Evolutionary conservation across 2,797 vertebrate species (phyloP).

Genomic region (Steatocranus sp.): DNA sequence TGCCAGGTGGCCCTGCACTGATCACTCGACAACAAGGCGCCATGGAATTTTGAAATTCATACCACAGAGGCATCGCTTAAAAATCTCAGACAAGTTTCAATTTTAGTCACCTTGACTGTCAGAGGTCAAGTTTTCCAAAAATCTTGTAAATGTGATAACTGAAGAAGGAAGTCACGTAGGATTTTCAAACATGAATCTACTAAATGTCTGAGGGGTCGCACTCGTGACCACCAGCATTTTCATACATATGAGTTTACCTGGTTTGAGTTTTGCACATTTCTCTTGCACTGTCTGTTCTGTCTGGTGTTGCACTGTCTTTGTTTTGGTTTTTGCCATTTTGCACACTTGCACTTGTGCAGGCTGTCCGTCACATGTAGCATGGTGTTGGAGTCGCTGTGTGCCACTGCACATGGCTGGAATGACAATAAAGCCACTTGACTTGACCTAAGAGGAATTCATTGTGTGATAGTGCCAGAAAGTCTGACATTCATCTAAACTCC

Average conservation of each 20-base stretch:
- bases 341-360: not conserved
- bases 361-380: not conserved
- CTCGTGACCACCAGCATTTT: not conserved
- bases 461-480: not conserved
- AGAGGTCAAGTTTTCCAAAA: not conserved
- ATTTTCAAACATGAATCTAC: not conserved
- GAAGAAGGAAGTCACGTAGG: not conserved
- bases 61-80: not conserved
- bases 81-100: not conserved
- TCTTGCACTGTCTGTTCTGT: not conserved
- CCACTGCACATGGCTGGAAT: not conserved
- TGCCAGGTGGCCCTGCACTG: not conserved
- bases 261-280: not conserved
- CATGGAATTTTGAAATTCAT: not conserved
- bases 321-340: not conserved
- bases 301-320: not conserved
- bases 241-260: not conserved
- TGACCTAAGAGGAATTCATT: not conserved
- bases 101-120: not conserved
- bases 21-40: not conserved
- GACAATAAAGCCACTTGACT: not conserved
- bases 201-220: not conserved
- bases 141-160: fast-evolving
- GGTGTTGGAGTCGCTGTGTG: not conserved
- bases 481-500: not conserved